phyloP scores from a whole-genome alignment of 2,797 vertebrate genomes.

The Leptatherina wallacei region DNA sequence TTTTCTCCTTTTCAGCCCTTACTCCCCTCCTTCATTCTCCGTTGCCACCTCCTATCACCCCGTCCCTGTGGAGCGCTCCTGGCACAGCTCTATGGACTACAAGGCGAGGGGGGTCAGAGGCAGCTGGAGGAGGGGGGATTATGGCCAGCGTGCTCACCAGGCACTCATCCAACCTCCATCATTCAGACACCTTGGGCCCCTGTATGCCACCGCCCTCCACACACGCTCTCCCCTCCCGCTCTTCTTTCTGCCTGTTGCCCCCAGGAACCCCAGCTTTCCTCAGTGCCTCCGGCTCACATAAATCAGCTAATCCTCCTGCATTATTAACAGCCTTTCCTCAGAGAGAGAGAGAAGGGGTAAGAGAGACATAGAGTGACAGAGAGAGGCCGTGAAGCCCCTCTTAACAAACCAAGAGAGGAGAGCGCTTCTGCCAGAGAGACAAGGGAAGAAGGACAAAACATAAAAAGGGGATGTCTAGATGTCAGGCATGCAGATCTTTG shows the following conservation, averaged over 20 bases:
- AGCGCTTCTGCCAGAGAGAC: slow-evolving; percentile 52
- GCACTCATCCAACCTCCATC: slow-evolving; percentile 66
- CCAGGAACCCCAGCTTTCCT: slow-evolving; percentile 70
- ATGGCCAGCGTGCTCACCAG: slow-evolving; percentile 50
- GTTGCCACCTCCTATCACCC: slow-evolving; percentile 61
- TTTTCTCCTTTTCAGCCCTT: slow-evolving; percentile 18
- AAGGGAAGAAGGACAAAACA: slow-evolving; percentile 50
- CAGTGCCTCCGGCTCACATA: slow-evolving; percentile 71
- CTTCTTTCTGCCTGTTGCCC: slow-evolving; percentile 61
- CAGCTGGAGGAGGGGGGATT: slow-evolving; percentile 32
- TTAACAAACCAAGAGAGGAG: slow-evolving; percentile 51
- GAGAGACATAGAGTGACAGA: slow-evolving; percentile 58
- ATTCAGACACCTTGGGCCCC: slow-evolving; percentile 62
- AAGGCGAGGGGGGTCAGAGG: slow-evolving; percentile 30
- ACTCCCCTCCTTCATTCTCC: slow-evolving; percentile 11
- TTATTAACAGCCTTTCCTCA: slow-evolving; percentile 76
- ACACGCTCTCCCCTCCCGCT: slow-evolving; percentile 40
- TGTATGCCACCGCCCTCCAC: slow-evolving; percentile 56
- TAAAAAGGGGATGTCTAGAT: slow-evolving; percentile 53
- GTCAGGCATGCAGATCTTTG: slow-evolving; percentile 47
- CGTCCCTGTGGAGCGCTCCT: slow-evolving; percentile 54
- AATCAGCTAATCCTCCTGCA: slow-evolving; percentile 81
- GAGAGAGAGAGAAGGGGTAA: slow-evolving; percentile 54
- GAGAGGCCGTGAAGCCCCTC: slow-evolving; percentile 49
- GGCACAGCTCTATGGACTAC: slow-evolving; percentile 40